These are phyloP conservation scores for Plumapathes pennacea DNA, from an alignment of 92 coral and sea anemone genomes.

Conservation along the genomic window DNA sequence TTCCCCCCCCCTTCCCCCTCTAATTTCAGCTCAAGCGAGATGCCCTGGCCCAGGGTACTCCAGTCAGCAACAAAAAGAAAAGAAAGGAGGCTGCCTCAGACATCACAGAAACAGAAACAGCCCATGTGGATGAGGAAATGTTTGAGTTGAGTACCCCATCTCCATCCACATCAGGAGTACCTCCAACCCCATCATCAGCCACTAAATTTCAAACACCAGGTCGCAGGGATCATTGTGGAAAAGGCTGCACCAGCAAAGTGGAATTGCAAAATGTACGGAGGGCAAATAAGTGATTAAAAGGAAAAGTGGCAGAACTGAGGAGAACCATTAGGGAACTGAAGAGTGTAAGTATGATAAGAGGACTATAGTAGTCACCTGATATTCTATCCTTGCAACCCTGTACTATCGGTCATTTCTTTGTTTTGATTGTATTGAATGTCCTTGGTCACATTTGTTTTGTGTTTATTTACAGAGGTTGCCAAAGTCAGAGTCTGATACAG, in stretches of 20 bases:
- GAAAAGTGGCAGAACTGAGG: not conserved
- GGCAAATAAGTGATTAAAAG: not conserved
- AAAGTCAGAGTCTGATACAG: no score
- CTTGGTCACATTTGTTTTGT: no score
- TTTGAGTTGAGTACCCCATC: no score
- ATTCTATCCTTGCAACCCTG: not conserved
- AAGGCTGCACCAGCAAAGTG: not conserved
- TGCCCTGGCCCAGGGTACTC: no score
- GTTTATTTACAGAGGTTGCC: no score
- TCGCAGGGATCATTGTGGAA: not conserved
- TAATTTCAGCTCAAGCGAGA: slow-evolving; percentile 2
- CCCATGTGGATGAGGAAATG: no score
- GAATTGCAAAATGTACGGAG: not conserved
- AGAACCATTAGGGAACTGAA: not conserved
- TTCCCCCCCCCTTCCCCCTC: no score
- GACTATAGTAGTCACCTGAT: not conserved
- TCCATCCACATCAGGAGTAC: no score
- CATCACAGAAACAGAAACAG: no score
- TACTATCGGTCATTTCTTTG: not conserved
- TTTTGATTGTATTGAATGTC: no score
- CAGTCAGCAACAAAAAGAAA: no score
- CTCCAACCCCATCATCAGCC: not conserved
- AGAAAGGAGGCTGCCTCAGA: no score
- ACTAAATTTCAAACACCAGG: not conserved
- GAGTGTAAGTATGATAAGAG: not conserved